Base-by-base conservation (phyloP, 2,113 vertebrate species). In the Empidonax traillii region DNA sequence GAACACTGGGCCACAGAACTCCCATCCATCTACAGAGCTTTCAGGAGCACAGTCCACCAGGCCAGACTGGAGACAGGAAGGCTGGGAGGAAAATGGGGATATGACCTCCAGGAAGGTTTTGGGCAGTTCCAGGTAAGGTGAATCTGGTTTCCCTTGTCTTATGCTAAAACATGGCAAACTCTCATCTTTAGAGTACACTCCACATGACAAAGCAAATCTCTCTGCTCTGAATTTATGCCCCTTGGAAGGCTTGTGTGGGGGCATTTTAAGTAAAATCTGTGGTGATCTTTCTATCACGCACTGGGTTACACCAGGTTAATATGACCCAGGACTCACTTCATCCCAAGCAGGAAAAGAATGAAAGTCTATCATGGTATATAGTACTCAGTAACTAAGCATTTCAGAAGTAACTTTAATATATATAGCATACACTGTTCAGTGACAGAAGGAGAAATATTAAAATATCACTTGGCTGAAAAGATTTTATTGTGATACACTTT, bases 71-170 rank as follows among this genome's bases (percentile, higher is more conserved):
- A 75, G 47, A 79, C 20, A 62, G 28, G 41, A 31, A 85, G 8
- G 3, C 12, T 53, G 19, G 1, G 2, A 53, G 13, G 13, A 55
- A 59, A 67, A 68, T 0, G 0, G 7, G 33, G 21, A 16, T 52
- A 44, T 68, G 13, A 79, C 6, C 18, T 43, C 31, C 7, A 7
- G 4, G 5, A 7, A 81, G 12, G 2, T 71, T 80, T 74, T 55
- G 43, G 28, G 30, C 16, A 58, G 12, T 55, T 68, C 59, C n/a
- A 52, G 22, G 37, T 19, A 73, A 90, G 16, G 37, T 18, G 52
- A 44, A 30, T 51, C 27, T 58, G 7, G 22, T 67, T 53, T 65
- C 27, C 7, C 41, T 56, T 76, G 19, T 41, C 18, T 43, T 85
- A 16, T 67, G 23, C 18, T 65, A 35, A 83, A 83, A 22, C 5